Conservation (phyloP, 2,797 vertebrate species). For the Karalla daura region DNA sequence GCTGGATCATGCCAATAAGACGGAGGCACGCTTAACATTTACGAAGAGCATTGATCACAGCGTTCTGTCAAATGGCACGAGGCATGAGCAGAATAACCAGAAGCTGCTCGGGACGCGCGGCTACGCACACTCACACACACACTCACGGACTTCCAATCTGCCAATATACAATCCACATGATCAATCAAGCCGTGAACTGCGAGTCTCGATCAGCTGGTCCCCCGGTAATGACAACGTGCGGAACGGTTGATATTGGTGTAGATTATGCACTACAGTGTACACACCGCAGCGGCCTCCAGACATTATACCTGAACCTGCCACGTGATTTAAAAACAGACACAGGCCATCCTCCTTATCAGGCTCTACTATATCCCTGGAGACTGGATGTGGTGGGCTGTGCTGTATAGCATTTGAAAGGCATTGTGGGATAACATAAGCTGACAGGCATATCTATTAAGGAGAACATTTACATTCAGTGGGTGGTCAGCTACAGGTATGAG, state of each 20-base stretch:
- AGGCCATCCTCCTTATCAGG: conserved; percentile 64
- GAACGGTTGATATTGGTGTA: conserved; percentile 16
- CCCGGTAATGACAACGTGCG: conserved; percentile 23
- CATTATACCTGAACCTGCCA: conserved; percentile 42
- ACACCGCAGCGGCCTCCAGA: conserved; percentile 32
- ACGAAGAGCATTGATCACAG: conserved; percentile 61
- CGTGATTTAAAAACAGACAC: conserved; percentile 56
- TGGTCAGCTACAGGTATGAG: conserved; percentile 68
- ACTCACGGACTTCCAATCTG: conserved; percentile 29
- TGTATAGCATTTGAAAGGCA: conserved; percentile 51
- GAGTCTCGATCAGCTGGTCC: conserved; percentile 19
- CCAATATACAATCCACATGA: conserved; percentile 34
- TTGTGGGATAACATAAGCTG: conserved; percentile 66
- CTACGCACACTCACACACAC: conserved; percentile 13
- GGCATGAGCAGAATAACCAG: conserved; percentile 42
- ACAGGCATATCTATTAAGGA: conserved; percentile 69
- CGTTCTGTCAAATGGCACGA: conserved; percentile 61
- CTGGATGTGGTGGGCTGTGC: conserved; percentile 53
- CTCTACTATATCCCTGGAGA: conserved; percentile 48
- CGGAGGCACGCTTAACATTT: conserved; percentile 57
- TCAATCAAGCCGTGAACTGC: conserved; percentile 36
- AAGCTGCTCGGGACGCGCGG: conserved; percentile 26
- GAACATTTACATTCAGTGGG: conserved; percentile 64
- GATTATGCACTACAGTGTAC: conserved; percentile 15
- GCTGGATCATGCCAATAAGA: conserved; percentile 44